Conservation (phyloP, 2,888 invertebrate genomes). For the Lamellibrachia columna region DNA sequence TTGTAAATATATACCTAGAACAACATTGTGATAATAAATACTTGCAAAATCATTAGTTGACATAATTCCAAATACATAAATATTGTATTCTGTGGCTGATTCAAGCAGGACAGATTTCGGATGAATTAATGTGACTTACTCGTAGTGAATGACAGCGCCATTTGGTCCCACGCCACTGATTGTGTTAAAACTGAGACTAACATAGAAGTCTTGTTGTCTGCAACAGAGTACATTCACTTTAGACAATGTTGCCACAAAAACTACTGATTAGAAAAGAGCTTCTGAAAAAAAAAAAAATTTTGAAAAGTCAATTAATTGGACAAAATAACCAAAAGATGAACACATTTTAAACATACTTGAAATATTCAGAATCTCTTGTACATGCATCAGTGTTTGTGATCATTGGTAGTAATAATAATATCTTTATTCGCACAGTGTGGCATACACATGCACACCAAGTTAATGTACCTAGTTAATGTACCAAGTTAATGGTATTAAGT, state of each 20-base stretch:
- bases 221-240: background rate
- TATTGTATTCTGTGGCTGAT: background rate
- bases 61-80: background rate
- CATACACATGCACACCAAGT: no score
- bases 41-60: no score
- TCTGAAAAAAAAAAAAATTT: background rate
- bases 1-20: no score
- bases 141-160: slow-evolving; percentile 65
- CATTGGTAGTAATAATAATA: no score
- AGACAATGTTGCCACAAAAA: background rate
- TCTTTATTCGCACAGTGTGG: no score
- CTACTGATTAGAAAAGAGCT: background rate
- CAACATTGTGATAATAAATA: no score
- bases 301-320: background rate
- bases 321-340: background rate
- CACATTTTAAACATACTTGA: background rate
- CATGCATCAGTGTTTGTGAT: background rate
- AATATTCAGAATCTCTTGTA: background rate
- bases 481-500: no score
- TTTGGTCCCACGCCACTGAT: slow-evolving; percentile 63
- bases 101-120: background rate
- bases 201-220: slow-evolving; percentile 52
- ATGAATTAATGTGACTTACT: slow-evolving; percentile 31
- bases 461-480: no score
- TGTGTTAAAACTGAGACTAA: slow-evolving; percentile 62